Evolutionary conservation across 2,888 invertebrate species (phyloP), one percentile per base, ranked within the genome.

Genomic region (Thereva unica): DNA sequence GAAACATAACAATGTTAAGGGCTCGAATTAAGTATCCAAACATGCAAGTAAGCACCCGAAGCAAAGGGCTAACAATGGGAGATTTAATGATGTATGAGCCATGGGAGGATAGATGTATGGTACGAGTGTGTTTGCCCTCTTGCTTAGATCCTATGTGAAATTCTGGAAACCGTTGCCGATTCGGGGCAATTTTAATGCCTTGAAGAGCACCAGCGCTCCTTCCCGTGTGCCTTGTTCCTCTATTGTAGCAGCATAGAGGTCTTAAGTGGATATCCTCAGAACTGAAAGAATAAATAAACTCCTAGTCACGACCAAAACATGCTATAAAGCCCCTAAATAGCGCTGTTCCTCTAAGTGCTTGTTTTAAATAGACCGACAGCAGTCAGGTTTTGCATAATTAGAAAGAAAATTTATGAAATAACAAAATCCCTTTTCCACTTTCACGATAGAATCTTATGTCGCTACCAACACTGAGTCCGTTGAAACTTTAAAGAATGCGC

Each of bases 1-100:
- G 67, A 67, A 59, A 56, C 49, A 64, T 63, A 65, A 63, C 66
- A 69, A 54, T 53, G 57, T 67, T 69, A 71, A 74, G 69, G 69
- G 55, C 67, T 61, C 69, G 71, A 70, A 61, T 50, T 49, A 61
- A 61, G 41, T 45, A 40, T 61, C 41, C 61, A 61, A 61, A 61
- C 49, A 50, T 61, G 50, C 50, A 61, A 35, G 35, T 45, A 49
- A 12, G 12, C 9, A 12, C 7, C 12, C 9, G 23, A 42, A 38
- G 38, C 42, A 42, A 12, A 12, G 23, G 59, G 50, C 34, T 9
- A 40, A 61, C 50, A 61, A 50, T 61, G 5, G 41, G 4, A 45
- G 50, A 61, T 23, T 45, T 49, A 50, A 61, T 50, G 57, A 59
- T 47, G 57, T 47, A 47, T 59, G 47, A 23, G 23, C 23, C 23